Conservation (phyloP, 2,797 vertebrate genomes). For the Rousettus madagascariensis region DNA sequence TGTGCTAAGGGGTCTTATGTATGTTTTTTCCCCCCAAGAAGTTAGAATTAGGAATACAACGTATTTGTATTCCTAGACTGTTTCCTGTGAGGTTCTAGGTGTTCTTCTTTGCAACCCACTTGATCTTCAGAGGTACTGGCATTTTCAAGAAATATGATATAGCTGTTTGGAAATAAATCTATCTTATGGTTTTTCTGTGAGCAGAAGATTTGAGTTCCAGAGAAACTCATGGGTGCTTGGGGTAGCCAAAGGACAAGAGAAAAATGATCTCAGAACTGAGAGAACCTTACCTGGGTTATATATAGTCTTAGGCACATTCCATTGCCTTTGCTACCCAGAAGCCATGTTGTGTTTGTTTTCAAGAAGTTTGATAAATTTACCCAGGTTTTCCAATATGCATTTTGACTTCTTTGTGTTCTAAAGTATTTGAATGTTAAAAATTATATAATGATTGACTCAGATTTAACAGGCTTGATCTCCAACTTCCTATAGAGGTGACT, state of each 20-base stretch:
- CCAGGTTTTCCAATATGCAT: background rate
- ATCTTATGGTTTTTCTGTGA: background rate
- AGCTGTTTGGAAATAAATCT: conserved; percentile 45
- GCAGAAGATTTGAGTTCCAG: background rate
- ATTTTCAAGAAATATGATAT: conserved; percentile 9
- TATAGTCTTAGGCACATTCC: background rate
- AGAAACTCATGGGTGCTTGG: background rate
- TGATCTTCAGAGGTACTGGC: background rate
- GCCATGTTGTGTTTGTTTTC: background rate
- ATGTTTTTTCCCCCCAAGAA: background rate
- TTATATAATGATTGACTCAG: background rate
- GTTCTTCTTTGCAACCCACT: background rate
- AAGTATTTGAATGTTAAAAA: conserved; percentile 39
- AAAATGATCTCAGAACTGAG: background rate
- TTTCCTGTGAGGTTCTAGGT: background rate
- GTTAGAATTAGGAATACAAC: background rate
- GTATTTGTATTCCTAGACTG: background rate
- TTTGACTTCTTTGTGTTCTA: background rate
- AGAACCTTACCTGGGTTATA: background rate
- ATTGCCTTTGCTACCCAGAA: background rate
- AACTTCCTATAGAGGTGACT: background rate
- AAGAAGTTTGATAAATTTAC: background rate
- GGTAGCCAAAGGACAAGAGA: background rate
- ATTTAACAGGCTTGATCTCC: background rate
- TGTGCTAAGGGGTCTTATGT: background rate